Percentiles rank a stretch among this genome's conserved stretches.
Conservation (phyloP, 2,888 invertebrate genomes). For the Tipula unca region DNA sequence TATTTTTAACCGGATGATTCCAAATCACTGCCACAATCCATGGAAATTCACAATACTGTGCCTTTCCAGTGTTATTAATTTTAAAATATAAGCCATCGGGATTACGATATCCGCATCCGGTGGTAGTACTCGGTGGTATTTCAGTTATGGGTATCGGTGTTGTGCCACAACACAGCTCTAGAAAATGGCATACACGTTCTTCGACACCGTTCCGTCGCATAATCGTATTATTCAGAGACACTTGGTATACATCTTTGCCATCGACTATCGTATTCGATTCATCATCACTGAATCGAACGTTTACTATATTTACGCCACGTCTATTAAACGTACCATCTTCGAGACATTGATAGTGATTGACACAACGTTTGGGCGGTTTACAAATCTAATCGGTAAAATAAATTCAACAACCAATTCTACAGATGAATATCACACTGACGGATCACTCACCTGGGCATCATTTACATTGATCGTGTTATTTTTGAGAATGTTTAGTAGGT, state of each 20-base stretch:
- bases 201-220: not conserved
- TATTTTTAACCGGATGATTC: not conserved
- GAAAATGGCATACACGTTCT: not conserved
- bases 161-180: not conserved
- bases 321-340: not conserved
- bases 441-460: not conserved
- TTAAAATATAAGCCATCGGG: not conserved
- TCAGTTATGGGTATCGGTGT: not conserved
- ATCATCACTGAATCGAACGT: no score
- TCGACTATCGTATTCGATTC: no score
- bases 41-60: not conserved
- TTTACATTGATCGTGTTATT: not conserved
- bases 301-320: no score
- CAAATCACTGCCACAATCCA: not conserved
- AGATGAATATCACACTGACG: no score
- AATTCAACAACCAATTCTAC: not conserved
- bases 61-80: slow-evolving; percentile 32
- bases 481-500: no score
- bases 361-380: not conserved
- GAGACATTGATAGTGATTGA: not conserved
- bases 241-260: not conserved
- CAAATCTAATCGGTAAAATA: not conserved
- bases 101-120: not conserved
- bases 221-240: not conserved
- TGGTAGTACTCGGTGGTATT: not conserved